Evolutionary conservation across 2,113 vertebrate species (phyloP), one percentile per base, ranked within the genome.

Genomic region (Pholis gunnellus): DNA sequence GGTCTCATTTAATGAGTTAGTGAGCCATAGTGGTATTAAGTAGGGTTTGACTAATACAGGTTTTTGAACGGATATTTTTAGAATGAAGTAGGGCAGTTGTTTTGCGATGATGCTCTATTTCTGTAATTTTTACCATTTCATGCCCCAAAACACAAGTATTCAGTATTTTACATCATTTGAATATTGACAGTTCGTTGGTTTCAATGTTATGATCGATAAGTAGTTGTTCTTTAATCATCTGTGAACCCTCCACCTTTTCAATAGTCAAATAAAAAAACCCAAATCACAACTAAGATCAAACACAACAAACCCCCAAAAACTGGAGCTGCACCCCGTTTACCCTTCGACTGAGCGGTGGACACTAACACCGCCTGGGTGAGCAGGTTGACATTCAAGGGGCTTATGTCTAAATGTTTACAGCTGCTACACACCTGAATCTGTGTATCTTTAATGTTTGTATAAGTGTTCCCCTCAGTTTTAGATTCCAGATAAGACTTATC

Each of bases 1-100:
- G 79, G 67, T 81, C 81, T 91, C 86, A 78, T 91, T 90, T 91
- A 86, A 87, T 76, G 87, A 90, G 87, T 85, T 83, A 85, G 85
- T 86, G 78, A 85, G 83, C 77, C 71, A n/a, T 64, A 46, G 81
- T 69, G 52, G 75, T 84, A 82, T 76, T 86, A 86, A 88, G 72
- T 64, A 76, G 82, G 52, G 79, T 79, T 86, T 88, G 78, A 89
- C 69, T 81, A 68, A 88, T 82, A 78, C 79, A 77, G 68, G 48
- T 79, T 84, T 86, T 75, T 79, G 20, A 85, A 65, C 61, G 27
- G 22, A 61, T 81, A 72, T 65, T 84, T 87, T 79, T 74, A 77
- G 72, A 78, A 57, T 38, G 13, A 72, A 54, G 56, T 54, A 76
- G 59, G 34, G 40, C 52, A 25, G 20, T 29, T n/a, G 31, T 52